Evolutionary conservation across 2,888 invertebrate species (phyloP), one percentile per base, ranked within the genome.

Genomic region (Drosophila melanosoma): DNA sequence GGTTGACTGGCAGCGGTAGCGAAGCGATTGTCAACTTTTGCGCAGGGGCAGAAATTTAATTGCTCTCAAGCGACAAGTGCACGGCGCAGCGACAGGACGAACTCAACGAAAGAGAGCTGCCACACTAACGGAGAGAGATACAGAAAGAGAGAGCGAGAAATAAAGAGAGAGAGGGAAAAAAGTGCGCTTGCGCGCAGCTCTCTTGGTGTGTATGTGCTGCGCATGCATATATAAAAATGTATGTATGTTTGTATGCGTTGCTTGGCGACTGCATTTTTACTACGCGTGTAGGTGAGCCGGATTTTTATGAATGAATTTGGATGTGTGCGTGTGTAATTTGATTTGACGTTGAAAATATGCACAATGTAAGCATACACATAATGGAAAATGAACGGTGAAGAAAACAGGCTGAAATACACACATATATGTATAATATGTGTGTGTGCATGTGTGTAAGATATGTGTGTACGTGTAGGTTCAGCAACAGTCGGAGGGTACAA

Each of bases 241-340:
- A 29, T 32, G 10, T 52, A 48, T 48, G 52, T 61, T 38, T 64
- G 49, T 42, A 35, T 49, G 49, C 15, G 67, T 56, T 51, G 71
- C 20, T 32, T 59, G 63, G 62, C 52, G 69, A 81, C 76, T 87
- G 82, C 87, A 89, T 76, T 90, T 89, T 87, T 87, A 87, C 87
- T 87, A 87, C 85, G 82, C 78, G 91, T 84, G 90, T 87, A 82
- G 90, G 89, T 84, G 89, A 89, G 90, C 89, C 87, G 82, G 90
- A 87, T 85, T 87, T 87, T 87, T 90, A 89, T 87, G 87, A 87
- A 87, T 87, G 87, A 87, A 84, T 71, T 76, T 76, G 6, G 54
- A 61, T 52, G 82, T 89, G 71, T 87, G 90, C 67, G 83, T 81
- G 63, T 76, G 75, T 69, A 69, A 68, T 75, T 61, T 62, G 72